These are phyloP conservation scores for Allygus modestus DNA, from an alignment of 2,888 invertebrate species.

Conservation along the genomic window DNA sequence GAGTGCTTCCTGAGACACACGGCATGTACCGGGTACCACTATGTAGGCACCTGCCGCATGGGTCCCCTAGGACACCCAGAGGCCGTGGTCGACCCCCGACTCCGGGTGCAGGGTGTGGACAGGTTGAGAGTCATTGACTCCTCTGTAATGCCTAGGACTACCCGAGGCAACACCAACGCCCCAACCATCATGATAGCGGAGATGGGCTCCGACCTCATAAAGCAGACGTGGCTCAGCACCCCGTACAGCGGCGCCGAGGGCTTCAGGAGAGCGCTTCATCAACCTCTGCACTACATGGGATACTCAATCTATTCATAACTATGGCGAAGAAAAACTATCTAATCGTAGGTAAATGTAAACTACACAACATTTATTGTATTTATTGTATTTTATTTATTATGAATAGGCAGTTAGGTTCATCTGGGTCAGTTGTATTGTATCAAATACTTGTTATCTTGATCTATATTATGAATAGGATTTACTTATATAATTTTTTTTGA, in stretches of 20 bases:
- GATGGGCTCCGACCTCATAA: slow-evolving; percentile 72
- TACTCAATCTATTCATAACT: no score
- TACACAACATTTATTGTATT: no score
- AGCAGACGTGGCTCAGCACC: slow-evolving; percentile 60
- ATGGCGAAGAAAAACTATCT: no score
- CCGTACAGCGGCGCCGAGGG: neutral
- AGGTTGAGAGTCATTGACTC: slow-evolving; percentile 78
- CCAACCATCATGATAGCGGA: slow-evolving; percentile 76
- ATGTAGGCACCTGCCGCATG: slow-evolving; percentile 84
- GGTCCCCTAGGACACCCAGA: slow-evolving; percentile 73
- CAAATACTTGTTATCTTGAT: no score
- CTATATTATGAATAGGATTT: no score
- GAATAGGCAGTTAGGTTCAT: slow-evolving; percentile 24
- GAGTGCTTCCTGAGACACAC: slow-evolving; percentile 78
- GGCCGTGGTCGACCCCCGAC: slow-evolving; percentile 77
- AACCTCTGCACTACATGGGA: no score
- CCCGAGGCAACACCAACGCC: slow-evolving; percentile 79
- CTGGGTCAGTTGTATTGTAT: slow-evolving; percentile 38
- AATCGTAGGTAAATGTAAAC: no score
- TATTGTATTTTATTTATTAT: no score
- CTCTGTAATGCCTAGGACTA: slow-evolving; percentile 77
- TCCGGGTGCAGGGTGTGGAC: slow-evolving; percentile 77
- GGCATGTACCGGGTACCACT: slow-evolving; percentile 80
- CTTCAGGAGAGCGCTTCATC: no score
- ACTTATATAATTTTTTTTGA: no score